Evolutionary conservation across 2,113 vertebrate genomes (phyloP), one percentile per base, ranked within the genome.

Genomic region (Muntiacus muntjak): DNA sequence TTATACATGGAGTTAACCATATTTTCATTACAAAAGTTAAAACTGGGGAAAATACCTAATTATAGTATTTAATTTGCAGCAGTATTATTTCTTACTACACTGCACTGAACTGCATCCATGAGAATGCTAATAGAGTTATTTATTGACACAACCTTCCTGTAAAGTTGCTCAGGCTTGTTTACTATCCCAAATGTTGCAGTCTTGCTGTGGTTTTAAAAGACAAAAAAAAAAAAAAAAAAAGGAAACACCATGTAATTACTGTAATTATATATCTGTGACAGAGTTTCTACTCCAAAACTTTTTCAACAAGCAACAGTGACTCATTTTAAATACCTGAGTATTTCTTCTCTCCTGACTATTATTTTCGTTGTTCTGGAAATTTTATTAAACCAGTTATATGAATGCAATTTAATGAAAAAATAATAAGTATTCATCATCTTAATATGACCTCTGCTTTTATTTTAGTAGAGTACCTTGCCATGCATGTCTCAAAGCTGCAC

Each of bases 21-120:
- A 78, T n/a, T 89, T 78, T 36, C 84, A 92, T 83, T 96, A 87
- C 95, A 90, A 25, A 86, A 96, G 95, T 55, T 95, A 95, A 91
- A 89, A 23, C 43, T 40, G 50, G 1, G 23, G 81, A 95, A 83
- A 97, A 95, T 11, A 1, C 55, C n/a, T 88, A 92, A 95, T 94
- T 97, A 79, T 5, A 57, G 3, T 71, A 47, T 71, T 55, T 95
- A 94, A 96, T 89, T 95, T 95, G 45, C 33, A 91, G 13, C 57
- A 94, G 62, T 91, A 76, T 83, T 43, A 67, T 93, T 92, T 93
- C 67, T 79, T 43, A 40, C 36, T 52, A n/a, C 52, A 91, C 26
- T 76, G 19, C 16, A 30, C 88, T 97, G 91, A 94, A 81, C n/a
- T 90, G 13, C 74, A 25, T 89, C 10, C 57, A 36, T n/a, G 47